Evolutionary conservation across 2,888 invertebrate genomes (phyloP), one percentile per base, ranked within the genome.

Genomic region (Patella depressa): DNA sequence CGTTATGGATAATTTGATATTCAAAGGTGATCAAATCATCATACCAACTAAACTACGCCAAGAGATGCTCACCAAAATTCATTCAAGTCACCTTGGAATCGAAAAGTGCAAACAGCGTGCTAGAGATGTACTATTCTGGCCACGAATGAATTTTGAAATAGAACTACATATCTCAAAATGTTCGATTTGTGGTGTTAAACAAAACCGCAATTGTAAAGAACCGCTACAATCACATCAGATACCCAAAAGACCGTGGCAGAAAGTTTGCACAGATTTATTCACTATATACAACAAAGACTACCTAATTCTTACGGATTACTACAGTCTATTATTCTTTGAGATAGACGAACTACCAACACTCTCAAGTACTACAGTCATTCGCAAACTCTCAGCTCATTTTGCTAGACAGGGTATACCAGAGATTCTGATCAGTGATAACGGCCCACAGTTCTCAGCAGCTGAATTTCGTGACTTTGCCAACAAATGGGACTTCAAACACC

Each of bases 51-150:
- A 11, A 15, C 59, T 76, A 14, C 17, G 59, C 1, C 17, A 17
- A 7, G 34, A 29, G 53, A 72, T 72, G 72, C 29, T 72, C 19
- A 11, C 17, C 59, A 71, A 57, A 11, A 59, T 3, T 72, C 24
- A 72, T n/a, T 9, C 45, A 34, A 45, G 72, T 45, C 71, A 76
- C 24, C 17, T 71, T 54, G 54, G 54, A n/a, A 75, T 54, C 11
- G 54, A 70, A 7, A 75, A 70, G 24, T 54, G 24, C 11, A 69
- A n/a, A n/a, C 75, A 75, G n/a, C 17, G 12, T n/a, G 59, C 59
- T n/a, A 17, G 59, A n/a, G 59, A 59, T 19, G 5, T 59, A n/a
- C 7, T 71, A 2, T 76, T 76, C 45, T 75, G 75, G 69, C 75
- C 69, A 12, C 1, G 70, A 29, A 55, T 76, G 76, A 29, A 55